phyloP scores from a whole-genome alignment of 2,888 invertebrate species.

The Malthinus flaveolus region DNA sequence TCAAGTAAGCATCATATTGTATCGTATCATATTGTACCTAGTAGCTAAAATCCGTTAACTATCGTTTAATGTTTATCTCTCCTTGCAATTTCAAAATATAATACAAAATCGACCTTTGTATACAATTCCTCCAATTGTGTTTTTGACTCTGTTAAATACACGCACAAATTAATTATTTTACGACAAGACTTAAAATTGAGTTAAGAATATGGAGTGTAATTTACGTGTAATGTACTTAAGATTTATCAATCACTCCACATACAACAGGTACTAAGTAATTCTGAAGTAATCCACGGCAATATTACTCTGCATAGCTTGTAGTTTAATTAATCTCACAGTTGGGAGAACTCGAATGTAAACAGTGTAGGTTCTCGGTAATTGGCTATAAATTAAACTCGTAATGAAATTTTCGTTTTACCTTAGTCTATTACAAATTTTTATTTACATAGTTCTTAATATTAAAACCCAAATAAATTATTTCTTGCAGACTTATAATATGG shows the following conservation, averaged over 20 bases:
- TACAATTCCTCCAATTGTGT: no score
- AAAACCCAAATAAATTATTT: conserved; percentile 5
- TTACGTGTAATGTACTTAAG: background rate
- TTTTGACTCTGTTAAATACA: no score
- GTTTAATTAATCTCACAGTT: conserved; percentile 24
- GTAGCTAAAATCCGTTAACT: no score
- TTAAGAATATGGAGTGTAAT: background rate
- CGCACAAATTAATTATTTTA: no score
- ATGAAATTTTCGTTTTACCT: conserved; percentile 12
- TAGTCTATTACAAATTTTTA: background rate
- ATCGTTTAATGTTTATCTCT: no score
- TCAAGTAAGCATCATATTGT: no score
- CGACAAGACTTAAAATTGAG: background rate
- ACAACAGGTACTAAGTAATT: background rate
- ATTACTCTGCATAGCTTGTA: conserved; percentile 22
- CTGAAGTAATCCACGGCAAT: conserved; percentile 5
- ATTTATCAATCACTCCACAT: background rate
- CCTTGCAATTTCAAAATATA: no score
- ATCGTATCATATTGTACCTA: no score
- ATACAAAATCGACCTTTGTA: no score
- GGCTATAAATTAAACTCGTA: conserved; percentile 17
- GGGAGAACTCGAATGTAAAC: conserved; percentile 16
- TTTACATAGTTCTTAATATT: no score
- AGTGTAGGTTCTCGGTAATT: conserved; percentile 14
- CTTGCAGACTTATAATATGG: conserved; percentile 68